phyloP scores from a whole-genome alignment of 2,797 vertebrate genomes.

The Diplodus sargus region DNA sequence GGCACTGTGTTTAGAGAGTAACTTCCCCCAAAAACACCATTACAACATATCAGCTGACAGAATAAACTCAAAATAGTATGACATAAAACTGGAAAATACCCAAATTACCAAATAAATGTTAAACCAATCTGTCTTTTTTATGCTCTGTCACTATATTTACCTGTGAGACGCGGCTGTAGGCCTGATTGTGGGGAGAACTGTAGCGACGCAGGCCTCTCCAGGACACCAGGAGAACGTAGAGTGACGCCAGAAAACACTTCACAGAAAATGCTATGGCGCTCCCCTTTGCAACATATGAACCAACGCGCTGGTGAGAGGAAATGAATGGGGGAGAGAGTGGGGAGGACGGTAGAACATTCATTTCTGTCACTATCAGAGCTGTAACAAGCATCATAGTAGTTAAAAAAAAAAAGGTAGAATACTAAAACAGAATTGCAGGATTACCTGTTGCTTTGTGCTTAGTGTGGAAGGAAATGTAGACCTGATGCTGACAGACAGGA shows the following conservation, averaged over 20 bases:
- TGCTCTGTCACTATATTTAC: conserved; percentile 23
- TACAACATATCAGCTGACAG: background rate
- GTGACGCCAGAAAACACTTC: conserved; percentile 74
- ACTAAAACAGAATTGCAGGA: background rate
- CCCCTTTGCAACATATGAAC: conserved; percentile 75
- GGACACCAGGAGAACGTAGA: conserved; percentile 80
- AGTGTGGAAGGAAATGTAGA: conserved; percentile 38
- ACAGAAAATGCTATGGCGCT: conserved; percentile 72
- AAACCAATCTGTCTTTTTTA: background rate
- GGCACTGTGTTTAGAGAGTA: background rate
- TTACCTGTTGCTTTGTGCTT: conserved; percentile 75
- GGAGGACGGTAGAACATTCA: background rate
- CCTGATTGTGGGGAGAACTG: conserved; percentile 58
- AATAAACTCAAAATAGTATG: background rate
- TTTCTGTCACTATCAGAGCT: background rate
- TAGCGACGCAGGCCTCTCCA: conserved; percentile 83
- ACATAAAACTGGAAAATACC: background rate
- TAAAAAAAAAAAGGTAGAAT: background rate
- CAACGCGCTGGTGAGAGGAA: conserved; percentile 61
- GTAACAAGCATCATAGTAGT: background rate
- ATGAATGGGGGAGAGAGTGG: background rate
- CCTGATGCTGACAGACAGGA: conserved; percentile 72
- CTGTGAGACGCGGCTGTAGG: conserved; percentile 77
- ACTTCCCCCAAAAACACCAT: background rate
- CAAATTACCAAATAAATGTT: background rate